Base-by-base conservation (phyloP, 2,888 invertebrate species). In the Amphipyra tragopoginis region DNA sequence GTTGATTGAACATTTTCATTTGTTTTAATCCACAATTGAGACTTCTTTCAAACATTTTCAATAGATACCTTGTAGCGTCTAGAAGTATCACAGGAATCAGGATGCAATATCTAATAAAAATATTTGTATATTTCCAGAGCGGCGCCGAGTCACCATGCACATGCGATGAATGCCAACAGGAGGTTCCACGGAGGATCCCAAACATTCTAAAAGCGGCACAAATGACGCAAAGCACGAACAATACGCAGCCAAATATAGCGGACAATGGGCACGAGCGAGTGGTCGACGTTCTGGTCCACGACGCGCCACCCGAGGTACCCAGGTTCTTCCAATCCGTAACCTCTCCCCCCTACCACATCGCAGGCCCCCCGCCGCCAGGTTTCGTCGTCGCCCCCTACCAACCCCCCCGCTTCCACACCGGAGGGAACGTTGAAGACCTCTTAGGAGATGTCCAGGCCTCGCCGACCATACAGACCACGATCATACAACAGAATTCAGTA, bases 401-500 rank as follows among this genome's bases (percentile, higher is more conserved):
- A 78, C 79, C 90, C 0, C 92, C 90, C 53, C 86, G 92, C 42
- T 95, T 95, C 84, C 92, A 92, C 78, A 96, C 95, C 26, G 96
- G 96, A 10, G 96, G 96, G 0, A 97, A 97, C 81, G 90, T 97
- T 42, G 97, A 97, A 75, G 96, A 97, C 66, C 88, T 97, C 44
- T 88, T 97, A 0, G 96, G 96, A 61, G 97, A 97, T 66, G 96
- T 97, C 6, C 96, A 96, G 82, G 95, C 96, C 0, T 74, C 85
- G 39, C 90, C 93, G 0, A 85, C 89, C 0, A 90, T 93, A 72
- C 93, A 93, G 63, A 93, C 94, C 2, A 94, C 94, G 0, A 92
- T 85, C 73, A 94, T 94, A 55, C 93, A 94, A 75, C 93, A 94
- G 69, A 95, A 95, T 74, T 94, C 95, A 0, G 92, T 94, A 26